These are phyloP conservation scores for Caenorhabditis tropicalis DNA, from an alignment of 1,140 invertebrate species.

Conservation along the genomic window DNA sequence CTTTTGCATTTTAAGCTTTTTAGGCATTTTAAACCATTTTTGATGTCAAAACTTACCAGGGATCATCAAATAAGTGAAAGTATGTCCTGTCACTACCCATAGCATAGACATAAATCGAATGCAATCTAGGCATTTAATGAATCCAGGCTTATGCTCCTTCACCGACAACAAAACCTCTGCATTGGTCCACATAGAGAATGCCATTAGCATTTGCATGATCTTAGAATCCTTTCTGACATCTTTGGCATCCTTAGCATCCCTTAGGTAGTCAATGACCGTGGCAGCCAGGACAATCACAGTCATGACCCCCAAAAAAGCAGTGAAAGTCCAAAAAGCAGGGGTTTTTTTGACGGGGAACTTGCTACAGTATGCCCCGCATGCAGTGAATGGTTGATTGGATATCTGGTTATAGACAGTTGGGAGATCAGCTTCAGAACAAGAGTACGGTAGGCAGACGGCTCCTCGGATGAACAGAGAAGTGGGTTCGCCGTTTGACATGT, in stretches of 20 bases:
- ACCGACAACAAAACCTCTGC: slow-evolving; percentile 50
- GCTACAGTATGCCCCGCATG: background rate
- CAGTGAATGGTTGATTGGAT: background rate
- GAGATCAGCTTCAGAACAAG: background rate
- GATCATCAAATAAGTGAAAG: slow-evolving; percentile 20
- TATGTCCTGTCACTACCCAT: slow-evolving; percentile 72
- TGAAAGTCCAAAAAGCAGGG: background rate
- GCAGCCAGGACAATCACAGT: background rate
- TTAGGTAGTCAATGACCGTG: background rate
- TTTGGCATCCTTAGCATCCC: background rate
- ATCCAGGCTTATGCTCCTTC: slow-evolving; percentile 13
- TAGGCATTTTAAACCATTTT: too few species aligned
- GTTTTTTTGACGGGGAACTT: slow-evolving; percentile 26
- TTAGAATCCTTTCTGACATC: background rate
- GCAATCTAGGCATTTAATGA: slow-evolving; percentile 65
- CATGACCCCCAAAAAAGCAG: background rate
- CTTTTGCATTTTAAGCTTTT: too few species aligned
- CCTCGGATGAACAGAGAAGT: background rate
- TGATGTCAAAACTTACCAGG: background rate
- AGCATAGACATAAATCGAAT: slow-evolving; percentile 72
- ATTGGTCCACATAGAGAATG: slow-evolving; percentile 57
- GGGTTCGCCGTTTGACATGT: background rate
- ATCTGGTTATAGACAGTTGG: background rate
- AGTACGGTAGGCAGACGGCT: background rate
- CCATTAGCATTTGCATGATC: slow-evolving; percentile 10